Conservation (phyloP, 2,888 invertebrate genomes). For the Zygogramma bicolorata region DNA sequence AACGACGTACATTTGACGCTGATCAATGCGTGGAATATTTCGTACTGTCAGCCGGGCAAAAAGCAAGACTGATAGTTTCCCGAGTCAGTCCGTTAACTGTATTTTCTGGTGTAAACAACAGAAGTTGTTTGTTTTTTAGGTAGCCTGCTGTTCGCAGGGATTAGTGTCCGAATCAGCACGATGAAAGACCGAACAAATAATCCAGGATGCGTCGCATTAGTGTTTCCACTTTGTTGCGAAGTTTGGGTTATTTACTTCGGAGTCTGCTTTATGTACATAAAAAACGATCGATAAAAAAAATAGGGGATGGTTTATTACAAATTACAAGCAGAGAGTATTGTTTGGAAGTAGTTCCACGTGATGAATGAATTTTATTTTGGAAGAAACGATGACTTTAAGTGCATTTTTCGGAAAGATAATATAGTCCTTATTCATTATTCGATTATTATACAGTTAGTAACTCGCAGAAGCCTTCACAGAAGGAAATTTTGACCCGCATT, state of each 20-base stretch:
- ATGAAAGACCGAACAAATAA: background rate
- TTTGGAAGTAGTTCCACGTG: too few relatives aligned
- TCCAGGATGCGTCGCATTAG: background rate
- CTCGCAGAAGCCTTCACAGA: too few relatives aligned
- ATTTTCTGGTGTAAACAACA: slow-evolving; percentile 1
- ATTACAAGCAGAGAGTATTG: too few relatives aligned
- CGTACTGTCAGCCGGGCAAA: background rate
- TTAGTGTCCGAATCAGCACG: background rate
- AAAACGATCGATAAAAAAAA: background rate
- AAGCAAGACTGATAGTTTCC: background rate
- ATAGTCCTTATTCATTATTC: too few relatives aligned
- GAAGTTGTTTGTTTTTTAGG: background rate
- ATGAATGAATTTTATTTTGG: too few relatives aligned
- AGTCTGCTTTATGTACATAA: background rate
- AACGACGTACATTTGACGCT: background rate
- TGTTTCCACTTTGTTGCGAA: background rate
- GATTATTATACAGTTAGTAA: too few relatives aligned
- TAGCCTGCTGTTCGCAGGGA: background rate
- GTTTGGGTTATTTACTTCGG: background rate
- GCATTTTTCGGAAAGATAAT: too few relatives aligned
- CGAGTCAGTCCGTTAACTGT: background rate
- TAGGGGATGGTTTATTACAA: too few relatives aligned
- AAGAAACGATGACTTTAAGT: too few relatives aligned
- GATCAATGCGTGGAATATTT: background rate
- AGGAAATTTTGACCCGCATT: too few relatives aligned